Percentiles rank a stretch among this genome's conserved stretches.
phyloP scores from a whole-genome alignment of 2,113 vertebrate genomes.

The Phalacrocorax brasilianus region DNA sequence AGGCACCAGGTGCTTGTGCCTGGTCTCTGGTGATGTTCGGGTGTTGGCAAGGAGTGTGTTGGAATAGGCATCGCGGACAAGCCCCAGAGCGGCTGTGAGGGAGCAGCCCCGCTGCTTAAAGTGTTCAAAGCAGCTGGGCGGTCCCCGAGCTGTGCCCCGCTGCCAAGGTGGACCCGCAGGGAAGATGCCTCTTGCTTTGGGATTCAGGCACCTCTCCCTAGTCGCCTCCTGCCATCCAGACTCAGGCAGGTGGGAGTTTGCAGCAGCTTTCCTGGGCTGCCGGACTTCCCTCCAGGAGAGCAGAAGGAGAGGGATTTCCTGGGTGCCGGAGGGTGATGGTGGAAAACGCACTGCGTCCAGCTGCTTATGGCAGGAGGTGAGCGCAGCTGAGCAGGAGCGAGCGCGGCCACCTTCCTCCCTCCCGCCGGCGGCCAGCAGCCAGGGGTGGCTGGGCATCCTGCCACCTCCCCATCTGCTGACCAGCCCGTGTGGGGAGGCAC shows the following conservation, averaged over 20 bases:
- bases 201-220: background rate
- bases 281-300: background rate
- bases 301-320: background rate
- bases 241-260: fast-evolving
- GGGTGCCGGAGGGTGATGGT: fast-evolving
- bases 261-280: background rate
- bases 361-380: background rate
- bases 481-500: fast-evolving
- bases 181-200: background rate
- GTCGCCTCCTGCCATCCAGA: no score
- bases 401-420: background rate
- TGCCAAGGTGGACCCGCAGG: background rate
- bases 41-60: fast-evolving
- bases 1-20: no score
- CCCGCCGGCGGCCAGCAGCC: background rate
- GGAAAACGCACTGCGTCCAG: background rate
- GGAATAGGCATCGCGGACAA: background rate
- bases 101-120: fast-evolving
- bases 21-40: background rate
- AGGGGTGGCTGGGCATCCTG: background rate
- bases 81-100: background rate
- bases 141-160: background rate
- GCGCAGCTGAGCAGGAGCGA: background rate
- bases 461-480: background rate
- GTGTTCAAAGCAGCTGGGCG: background rate